Conservation (phyloP, 1,140 invertebrate genomes). For the Ceratina calcarata region DNA sequence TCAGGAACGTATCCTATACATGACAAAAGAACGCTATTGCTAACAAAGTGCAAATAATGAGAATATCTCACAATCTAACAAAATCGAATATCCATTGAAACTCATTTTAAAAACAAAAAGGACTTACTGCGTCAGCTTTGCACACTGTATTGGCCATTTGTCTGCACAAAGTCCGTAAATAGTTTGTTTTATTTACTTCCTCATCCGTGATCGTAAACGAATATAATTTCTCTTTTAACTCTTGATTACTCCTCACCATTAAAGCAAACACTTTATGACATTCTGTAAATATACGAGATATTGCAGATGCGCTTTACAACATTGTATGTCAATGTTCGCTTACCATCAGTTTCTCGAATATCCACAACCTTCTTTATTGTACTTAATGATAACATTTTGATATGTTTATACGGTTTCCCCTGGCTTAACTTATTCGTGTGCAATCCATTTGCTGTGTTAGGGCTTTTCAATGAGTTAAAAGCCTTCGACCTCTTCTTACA, state of each 20-base stretch:
- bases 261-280: slow-evolving; percentile 94
- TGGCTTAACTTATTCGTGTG: slow-evolving; percentile 82
- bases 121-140: slow-evolving; percentile 89
- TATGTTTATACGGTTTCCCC: slow-evolving; percentile 93
- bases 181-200: slow-evolving; percentile 88
- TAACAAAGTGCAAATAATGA: slow-evolving; percentile 24
- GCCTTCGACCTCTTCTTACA: slow-evolving; percentile 92
- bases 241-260: slow-evolving; percentile 90
- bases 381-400: slow-evolving; percentile 92
- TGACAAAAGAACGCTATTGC: slow-evolving; percentile 29
- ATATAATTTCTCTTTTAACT: slow-evolving; percentile 93
- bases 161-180: slow-evolving; percentile 90
- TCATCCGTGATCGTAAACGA: slow-evolving; percentile 92
- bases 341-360: slow-evolving; percentile 91
- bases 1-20: slow-evolving; percentile 89
- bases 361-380: slow-evolving; percentile 95
- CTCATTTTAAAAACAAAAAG: neutral
- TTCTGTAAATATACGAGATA: slow-evolving; percentile 81
- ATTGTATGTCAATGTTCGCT: slow-evolving; percentile 48
- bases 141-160: slow-evolving; percentile 94
- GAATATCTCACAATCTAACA: neutral
- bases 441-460: slow-evolving; percentile 83
- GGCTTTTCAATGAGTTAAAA: slow-evolving; percentile 86
- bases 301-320: neutral
- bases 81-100: neutral